phyloP scores from a whole-genome alignment of 2,113 vertebrate genomes.

The Todiramphus saurophagus region DNA sequence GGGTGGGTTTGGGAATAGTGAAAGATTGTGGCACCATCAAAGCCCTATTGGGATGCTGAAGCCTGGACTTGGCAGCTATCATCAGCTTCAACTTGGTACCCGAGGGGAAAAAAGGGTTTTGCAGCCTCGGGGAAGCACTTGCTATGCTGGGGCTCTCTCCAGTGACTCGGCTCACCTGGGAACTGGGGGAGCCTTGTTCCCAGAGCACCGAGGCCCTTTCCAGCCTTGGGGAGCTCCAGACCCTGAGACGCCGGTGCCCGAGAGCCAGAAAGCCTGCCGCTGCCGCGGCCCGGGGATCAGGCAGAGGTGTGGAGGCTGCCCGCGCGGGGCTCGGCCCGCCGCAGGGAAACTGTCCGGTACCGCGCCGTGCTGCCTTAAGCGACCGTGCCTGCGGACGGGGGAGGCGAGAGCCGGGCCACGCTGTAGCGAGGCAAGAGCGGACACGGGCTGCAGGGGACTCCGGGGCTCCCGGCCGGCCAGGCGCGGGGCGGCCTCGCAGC shows the following conservation, averaged over 20 bases:
- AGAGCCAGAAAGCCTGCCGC: rapidly evolving
- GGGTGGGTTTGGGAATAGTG: rapidly evolving
- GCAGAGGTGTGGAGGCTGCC: neutral
- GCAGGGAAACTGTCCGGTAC: neutral
- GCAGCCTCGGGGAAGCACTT: neutral
- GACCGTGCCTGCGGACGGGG: too few species aligned
- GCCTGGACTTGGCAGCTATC: neutral
- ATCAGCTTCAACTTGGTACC: neutral
- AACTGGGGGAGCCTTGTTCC: neutral
- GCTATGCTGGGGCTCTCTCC: neutral
- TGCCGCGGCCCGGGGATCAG: neutral
- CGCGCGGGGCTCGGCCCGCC: too few species aligned
- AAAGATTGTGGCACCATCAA: neutral
- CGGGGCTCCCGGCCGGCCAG: neutral
- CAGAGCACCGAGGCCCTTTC: neutral
- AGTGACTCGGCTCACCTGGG: neutral
- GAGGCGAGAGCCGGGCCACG: too few species aligned
- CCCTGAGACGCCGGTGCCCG: neutral
- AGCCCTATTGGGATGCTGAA: neutral
- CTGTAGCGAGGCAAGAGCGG: neutral
- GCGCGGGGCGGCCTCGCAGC: too few species aligned
- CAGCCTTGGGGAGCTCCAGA: neutral
- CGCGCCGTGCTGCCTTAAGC: too few species aligned
- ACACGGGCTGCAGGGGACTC: neutral
- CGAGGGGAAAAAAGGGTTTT: neutral